Base-by-base conservation (phyloP, 2,797 vertebrate genomes). In the Cetoscarus ocellatus region DNA sequence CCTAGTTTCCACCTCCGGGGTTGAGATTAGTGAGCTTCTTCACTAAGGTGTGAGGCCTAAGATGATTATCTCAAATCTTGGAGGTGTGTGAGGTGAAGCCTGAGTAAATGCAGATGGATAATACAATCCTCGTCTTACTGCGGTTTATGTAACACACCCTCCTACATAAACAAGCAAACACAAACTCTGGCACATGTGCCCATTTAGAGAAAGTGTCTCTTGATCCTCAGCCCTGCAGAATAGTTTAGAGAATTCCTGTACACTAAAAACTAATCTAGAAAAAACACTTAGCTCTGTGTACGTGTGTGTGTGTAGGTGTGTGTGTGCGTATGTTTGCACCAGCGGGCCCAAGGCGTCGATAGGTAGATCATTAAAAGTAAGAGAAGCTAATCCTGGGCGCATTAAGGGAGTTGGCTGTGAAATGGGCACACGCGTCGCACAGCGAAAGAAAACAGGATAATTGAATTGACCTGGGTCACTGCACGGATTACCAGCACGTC, bases 361-460 rank as follows among this genome's bases (percentile, higher is more conserved):
- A 94, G 93, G 92, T 94, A 94, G 92, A 95, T 95, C 93, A 95
- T 95, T 95, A 95, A 95, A 95, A 95, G 92, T 94, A 94, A 95
- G 92, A 93, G 91, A 94, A 92, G 92, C 91, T 94, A 95, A 95
- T 95, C 94, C 93, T 94, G 89, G 89, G 92, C 84, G 94, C 89
- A 94, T 95, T 93, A 92, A 93, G 91, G 90, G 93, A 93, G 93
- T 93, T 91, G 92, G 92, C 92, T 93, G 90, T 92, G 91, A 95
- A 95, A 95, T 94, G 92, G 93, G 94, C 93, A 94, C 94, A 95
- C 91, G 78, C 88, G 86, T 89, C 77, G 85, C 65, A 44, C 90
- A 86, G 92, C 84, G 74, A 91, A 94, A 93, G 93, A 95, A 95
- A 94, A 94, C 93, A 94, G 93, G 94, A 95, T 95, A 95, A 95